Evolutionary conservation across 1,140 invertebrate genomes (phyloP), one percentile per base, ranked within the genome.

Genomic region (Pogonomyrmex barbatus): DNA sequence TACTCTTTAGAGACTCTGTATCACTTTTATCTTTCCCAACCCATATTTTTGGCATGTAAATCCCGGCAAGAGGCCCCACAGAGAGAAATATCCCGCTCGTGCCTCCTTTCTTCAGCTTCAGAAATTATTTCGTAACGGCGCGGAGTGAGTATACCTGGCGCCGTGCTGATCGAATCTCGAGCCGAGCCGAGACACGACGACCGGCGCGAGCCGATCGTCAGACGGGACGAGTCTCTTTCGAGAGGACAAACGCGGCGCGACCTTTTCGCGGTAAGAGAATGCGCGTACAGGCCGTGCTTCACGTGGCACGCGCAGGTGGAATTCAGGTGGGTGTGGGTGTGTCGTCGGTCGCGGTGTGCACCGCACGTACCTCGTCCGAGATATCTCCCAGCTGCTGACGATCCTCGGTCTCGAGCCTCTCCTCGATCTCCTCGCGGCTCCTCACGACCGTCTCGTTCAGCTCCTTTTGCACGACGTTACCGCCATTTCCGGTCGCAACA

Each of bases 401-500:
- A 95, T 98, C 97, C 94, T 98, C 97, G 0, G 97, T 98, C 93
- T 98, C 98, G 50, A 97, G 95, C 17, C 96, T 96, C 90, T 98
- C 97, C 91, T 98, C 97, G 62, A 96, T 97, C 90, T 98, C 97
- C 93, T 98, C 97, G 45, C 98, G 96, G 24, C 97, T 98, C 85
- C 97, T 96, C 12, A 98, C 96, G 17, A 97, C 96, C 65, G 96
- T 97, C 91, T 98, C 97, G 88, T 97, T 97, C 63, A 97, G 96
- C 94, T 98, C 97, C 63, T 94, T 94, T 81, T 97, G 96, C 39
- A 98, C 97, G 62, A 98, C 95, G 4, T 97, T 97, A 52, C 97
- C 97, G 5, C 60, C 79, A 36, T 88, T 90, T n/a, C 70, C 83
- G n/a, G 88, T 70, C 6, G 56, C 62, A 63, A 96, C 96, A 2